Evolutionary conservation across 2,113 vertebrate genomes (phyloP), one percentile per base, ranked within the genome.

Genomic region (Mastomys natalensis): DNA sequence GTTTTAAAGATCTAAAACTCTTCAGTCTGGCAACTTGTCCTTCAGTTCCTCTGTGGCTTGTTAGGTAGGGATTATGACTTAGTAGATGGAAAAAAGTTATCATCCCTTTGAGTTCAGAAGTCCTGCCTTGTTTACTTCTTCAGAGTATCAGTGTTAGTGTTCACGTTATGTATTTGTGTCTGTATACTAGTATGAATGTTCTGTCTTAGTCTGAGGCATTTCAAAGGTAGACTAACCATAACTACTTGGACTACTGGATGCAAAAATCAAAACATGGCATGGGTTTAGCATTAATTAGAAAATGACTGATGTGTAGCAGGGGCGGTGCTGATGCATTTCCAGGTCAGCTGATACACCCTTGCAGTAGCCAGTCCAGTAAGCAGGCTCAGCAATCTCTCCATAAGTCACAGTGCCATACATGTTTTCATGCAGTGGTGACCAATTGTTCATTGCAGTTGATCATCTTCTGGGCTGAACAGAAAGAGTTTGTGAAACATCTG

Each of bases 191-290:
- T 62, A 10, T 93, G 81, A 89, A 55, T 85, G 24, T 72, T 94
- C 48, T 89, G 0, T 82, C 87, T 94, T n/a, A 82, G 45, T 93
- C 81, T 85, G 60, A 95, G 48, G 72, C 86, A 90, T 95, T 96
- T 97, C 76, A 43, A 94, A 92, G 77, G 68, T 82, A 29, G 70
- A 89, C 29, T 96, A 95, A 97, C 17, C 74, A 48, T 12, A 96
- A 48, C 70, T 86, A 15, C 24, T 51, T 87, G 85, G 48, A 72
- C 76, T 68, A 53, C n/a, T 84, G 31, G 70, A 89, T 87, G 72
- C 24, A 94, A 86, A 80, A 95, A 96, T 72, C 70, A 53, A 66
- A 87, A 58, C 40, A 22, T 64, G 73, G 29, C 17, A 5, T 73
- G 22, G 17, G 66, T 11, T 70, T 73, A 51, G 72, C n/a, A 24